Evolutionary conservation across 2,113 vertebrate genomes (phyloP), one percentile per base, ranked within the genome.

Genomic region (Raja brachyura): DNA sequence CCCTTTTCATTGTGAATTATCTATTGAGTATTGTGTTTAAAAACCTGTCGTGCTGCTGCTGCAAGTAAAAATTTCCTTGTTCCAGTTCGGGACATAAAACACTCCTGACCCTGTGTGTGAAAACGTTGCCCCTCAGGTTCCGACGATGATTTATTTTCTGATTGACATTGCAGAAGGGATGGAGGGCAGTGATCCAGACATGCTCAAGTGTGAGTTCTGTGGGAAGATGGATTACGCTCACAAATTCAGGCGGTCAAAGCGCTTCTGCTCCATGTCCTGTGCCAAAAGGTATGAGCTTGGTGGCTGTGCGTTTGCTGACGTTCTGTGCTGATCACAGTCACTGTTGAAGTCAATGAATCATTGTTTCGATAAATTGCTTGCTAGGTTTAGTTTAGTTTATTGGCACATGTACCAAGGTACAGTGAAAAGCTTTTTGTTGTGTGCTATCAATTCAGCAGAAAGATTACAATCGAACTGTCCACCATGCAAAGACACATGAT

Each of bases 241-340:
- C 96, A 98, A 98, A 93, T 99, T 99, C 96, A 96, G 97, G 92
- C 96, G 98, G 93, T 99, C 98, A 94, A 99, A 99, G 90, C 97
- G 98, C 93, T 99, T 99, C 97, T 99, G 98, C 95, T 98, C 98
- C 93, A 98, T 97, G 93, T 98, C 98, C 93, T 99, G 98, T 96
- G 98, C 98, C 81, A 98, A 98, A 95, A 98, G 98, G 98, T 97
- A 97, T n/a, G 83, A 74, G 3, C 5, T 31, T 73, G 16, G 63
- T 18, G 1, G n/a, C 31, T 63, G 59, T 63, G 8, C 31, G 2
- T 63, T 88, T 8, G 2, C 0, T 63, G 14, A 16, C 4, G 6
- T 63, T 31, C 28, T 88, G 28, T 88, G 83, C 59, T 66, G 22
- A 59, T 86, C 61, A 86, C 20, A 10, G 39, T 81, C 54, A 22